Evolutionary conservation across 2,888 invertebrate species (phyloP).

Genomic region (Serripes groenlandicus): DNA sequence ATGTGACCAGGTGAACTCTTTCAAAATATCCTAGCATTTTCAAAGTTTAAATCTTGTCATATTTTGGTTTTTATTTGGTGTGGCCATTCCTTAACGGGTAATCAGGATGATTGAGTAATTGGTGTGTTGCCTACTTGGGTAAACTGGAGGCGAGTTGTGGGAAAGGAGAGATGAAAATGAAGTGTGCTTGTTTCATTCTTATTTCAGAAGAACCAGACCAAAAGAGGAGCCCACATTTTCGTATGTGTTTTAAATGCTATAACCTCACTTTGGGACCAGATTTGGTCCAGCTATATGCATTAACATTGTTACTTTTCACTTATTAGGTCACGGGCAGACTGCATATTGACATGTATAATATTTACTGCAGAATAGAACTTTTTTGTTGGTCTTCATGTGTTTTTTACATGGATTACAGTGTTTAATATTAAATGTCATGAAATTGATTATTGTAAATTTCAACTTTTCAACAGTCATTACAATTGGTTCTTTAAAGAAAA

Average conservation of each 20-base stretch:
- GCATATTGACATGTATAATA: slow-evolving; percentile 2
- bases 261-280: slow-evolving; percentile 64
- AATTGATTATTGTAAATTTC: no score
- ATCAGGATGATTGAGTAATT: no score
- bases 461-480: no score
- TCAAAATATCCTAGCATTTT: no score
- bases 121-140: no score
- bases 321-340: slow-evolving; percentile 60
- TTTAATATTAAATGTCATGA: no score
- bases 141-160: neutral
- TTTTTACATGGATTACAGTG: no score
- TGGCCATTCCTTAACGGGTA: no score
- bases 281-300: slow-evolving; percentile 58
- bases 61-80: no score
- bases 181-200: slow-evolving; percentile 55
- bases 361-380: neutral
- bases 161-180: neutral
- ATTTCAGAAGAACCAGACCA: slow-evolving; percentile 81
- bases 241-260: slow-evolving; percentile 78
- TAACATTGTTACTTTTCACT: slow-evolving; percentile 72
- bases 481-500: no score
- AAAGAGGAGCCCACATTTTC: slow-evolving; percentile 79
- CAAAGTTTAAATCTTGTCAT: no score
- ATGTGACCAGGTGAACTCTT: no score
- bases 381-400: neutral